Conservation (phyloP, 2,113 vertebrate genomes). For the Ranitomeya imitator region DNA sequence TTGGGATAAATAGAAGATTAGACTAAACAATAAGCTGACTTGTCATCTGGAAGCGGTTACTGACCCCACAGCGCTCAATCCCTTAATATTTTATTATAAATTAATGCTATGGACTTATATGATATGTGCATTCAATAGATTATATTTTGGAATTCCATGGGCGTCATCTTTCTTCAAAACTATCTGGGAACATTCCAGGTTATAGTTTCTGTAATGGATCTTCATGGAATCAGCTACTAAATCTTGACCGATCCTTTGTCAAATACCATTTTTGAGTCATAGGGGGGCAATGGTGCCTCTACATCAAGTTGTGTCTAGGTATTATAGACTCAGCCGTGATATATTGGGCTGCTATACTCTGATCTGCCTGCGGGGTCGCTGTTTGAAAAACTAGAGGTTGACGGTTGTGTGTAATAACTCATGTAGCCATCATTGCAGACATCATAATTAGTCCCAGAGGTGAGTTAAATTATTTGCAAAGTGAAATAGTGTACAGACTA, state of each 20-base stretch:
- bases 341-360: too few species aligned
- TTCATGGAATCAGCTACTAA: background rate
- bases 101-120: background rate
- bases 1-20: conserved; percentile 17
- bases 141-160: background rate
- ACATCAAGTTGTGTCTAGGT: too few species aligned
- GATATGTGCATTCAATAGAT: background rate
- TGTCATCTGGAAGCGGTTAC: conserved; percentile 20
- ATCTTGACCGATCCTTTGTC: background rate
- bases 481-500: too few species aligned
- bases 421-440: too few species aligned
- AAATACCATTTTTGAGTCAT: too few species aligned
- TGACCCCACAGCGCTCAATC: background rate
- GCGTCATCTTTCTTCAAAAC: background rate
- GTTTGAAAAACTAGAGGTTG: background rate
- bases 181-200: background rate
- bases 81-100: background rate
- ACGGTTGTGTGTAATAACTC: background rate
- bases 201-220: background rate
- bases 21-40: conserved; percentile 16
- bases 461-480: too few species aligned
- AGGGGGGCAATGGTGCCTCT: too few species aligned
- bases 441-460: too few species aligned
- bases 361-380: background rate
- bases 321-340: too few species aligned